Evolutionary conservation across 2,113 vertebrate genomes (phyloP).

Genomic region (Mohoua ochrocephala): DNA sequence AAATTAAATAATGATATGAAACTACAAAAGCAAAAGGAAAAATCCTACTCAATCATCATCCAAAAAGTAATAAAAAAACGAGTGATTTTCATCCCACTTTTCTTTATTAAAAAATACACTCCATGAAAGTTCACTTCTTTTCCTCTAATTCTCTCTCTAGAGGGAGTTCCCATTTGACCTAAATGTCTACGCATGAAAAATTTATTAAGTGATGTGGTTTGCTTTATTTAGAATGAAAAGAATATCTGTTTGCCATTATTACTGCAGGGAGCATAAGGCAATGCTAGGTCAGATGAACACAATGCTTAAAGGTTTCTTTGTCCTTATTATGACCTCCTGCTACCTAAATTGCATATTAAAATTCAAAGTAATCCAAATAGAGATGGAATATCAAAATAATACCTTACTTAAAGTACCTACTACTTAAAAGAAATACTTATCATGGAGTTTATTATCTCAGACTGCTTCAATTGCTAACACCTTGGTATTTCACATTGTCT

Average conservation of each 20-base stretch:
- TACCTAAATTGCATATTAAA: background rate
- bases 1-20: background rate
- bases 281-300: background rate
- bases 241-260: constrained; percentile 31
- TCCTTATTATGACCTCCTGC: constrained; percentile 4
- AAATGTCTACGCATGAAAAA: constrained; percentile 26
- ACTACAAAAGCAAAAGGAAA: background rate
- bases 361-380: background rate
- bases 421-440: background rate
- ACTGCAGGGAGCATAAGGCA: constrained; percentile 21
- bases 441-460: background rate
- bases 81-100: background rate
- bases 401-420: background rate
- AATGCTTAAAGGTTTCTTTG: constrained; percentile 8
- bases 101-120: background rate
- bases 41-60: background rate
- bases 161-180: constrained; percentile 15
- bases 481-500: background rate
- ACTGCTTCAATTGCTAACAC: background rate
- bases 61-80: background rate
- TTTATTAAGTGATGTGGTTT: constrained; percentile 34
- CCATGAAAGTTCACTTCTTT: background rate
- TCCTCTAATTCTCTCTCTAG: background rate
- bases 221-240: constrained; percentile 49
- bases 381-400: background rate